Evolutionary conservation across 2,113 vertebrate genomes (phyloP).

Genomic region (Junco hyemalis): DNA sequence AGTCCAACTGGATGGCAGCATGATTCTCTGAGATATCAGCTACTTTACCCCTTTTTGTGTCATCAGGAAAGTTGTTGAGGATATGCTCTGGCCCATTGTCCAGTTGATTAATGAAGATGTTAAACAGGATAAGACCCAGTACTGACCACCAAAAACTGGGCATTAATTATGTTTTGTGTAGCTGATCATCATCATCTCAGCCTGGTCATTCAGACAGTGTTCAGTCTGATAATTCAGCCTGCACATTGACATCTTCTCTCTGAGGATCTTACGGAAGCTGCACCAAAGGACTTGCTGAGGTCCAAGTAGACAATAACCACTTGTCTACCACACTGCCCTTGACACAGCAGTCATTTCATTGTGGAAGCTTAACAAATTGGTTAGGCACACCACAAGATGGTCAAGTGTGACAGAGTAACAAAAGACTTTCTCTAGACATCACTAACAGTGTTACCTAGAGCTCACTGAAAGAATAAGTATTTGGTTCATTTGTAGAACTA

Average conservation of each 20-base stretch:
- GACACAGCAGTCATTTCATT: accelerated
- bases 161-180: not conserved
- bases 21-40: not conserved
- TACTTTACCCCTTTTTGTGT: not conserved
- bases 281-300: not conserved
- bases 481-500: not conserved
- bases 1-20: too few relatives aligned
- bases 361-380: not conserved
- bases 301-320: not conserved
- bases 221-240: not conserved
- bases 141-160: not conserved
- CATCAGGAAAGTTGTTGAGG: not conserved
- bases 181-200: not conserved
- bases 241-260: not conserved
- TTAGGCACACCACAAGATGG: not conserved
- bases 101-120: not conserved
- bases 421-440: not conserved
- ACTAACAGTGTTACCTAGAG: not conserved
- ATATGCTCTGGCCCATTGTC: not conserved
- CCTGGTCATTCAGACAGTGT: not conserved
- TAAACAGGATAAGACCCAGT: not conserved
- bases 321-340: not conserved
- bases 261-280: not conserved
- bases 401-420: not conserved
- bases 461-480: not conserved